These are phyloP conservation scores for Drosophila quadrilineata DNA, from an alignment of 1,140 invertebrate species.

Conservation along the genomic window DNA sequence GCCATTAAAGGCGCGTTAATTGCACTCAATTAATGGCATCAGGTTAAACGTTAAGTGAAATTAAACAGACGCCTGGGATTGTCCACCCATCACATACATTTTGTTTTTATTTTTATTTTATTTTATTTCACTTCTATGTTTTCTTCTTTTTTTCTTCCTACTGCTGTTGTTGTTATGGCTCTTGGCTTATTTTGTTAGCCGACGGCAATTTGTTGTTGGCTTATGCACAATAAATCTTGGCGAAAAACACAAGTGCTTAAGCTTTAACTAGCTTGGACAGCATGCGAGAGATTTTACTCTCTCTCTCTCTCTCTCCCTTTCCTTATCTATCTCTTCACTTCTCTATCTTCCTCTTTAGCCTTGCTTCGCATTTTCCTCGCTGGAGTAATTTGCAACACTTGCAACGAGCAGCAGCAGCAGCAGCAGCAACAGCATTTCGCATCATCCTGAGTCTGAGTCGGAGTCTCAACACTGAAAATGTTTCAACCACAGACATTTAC, in stretches of 20 bases:
- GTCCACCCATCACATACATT: slow-evolving; percentile 4
- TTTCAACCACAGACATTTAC: slow-evolving; percentile 45
- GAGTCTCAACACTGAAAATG: slow-evolving; percentile 3
- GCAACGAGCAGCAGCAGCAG: background rate
- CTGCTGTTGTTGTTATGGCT: slow-evolving; percentile 13
- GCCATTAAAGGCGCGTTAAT: slow-evolving; percentile 76
- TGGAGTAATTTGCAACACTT: slow-evolving; percentile 4
- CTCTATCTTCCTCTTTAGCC: too few species aligned
- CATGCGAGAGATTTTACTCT: slow-evolving; percentile 5
- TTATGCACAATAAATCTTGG: slow-evolving; percentile 53
- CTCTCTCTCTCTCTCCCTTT: too few species aligned
- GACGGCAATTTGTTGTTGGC: background rate
- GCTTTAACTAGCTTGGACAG: slow-evolving; percentile 37
- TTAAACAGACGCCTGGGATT: slow-evolving; percentile 71
- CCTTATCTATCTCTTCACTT: too few species aligned
- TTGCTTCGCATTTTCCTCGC: too few species aligned
- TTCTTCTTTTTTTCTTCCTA: background rate
- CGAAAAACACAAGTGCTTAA: slow-evolving; percentile 38
- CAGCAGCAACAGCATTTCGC: too few species aligned
- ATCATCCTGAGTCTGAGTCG: too few species aligned
- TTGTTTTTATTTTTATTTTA: slow-evolving; percentile 13
- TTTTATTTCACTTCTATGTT: slow-evolving; percentile 4
- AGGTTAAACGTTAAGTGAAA: slow-evolving; percentile 79
- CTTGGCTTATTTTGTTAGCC: slow-evolving; percentile 7
- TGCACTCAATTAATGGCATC: slow-evolving; percentile 76